Evolutionary conservation across 1,140 invertebrate species (phyloP), one percentile per base, ranked within the genome.

Genomic region (Caenorhabditis brenneri): DNA sequence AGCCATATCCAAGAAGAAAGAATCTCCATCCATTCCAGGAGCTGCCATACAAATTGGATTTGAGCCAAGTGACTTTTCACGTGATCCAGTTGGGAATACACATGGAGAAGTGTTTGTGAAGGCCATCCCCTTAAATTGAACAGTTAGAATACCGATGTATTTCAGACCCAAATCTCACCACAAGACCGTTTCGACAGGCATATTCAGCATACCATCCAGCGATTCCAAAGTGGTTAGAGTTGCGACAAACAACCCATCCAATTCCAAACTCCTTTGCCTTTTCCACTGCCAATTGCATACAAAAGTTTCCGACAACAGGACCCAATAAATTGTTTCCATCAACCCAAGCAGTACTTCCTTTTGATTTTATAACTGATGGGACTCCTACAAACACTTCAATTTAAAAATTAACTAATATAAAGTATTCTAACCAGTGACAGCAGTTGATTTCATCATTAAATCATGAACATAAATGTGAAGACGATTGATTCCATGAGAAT

Each of bases 61-160:
- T 0, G 96, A 97, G n/a, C 96, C 96, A 0, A 97, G 91, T 3
- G 84, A 88, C 69, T 91, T 94, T 89, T 94, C 91, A 91, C 94
- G 95, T 83, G 94, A 94, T 82, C 96, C 92, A 0, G 96, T 97
- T 0, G 96, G 96, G 0, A 94, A 94, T 91, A 96, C 93, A 48
- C 97, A 90, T 0, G 96, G 96, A 9, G 95, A 97, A 0, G 96
- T 96, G 89, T 98, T 98, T 1, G 96, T 97, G 89, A 96, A 96
- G 24, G 94, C 94, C 92, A 98, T 94, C 9, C 96, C 96, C 93
- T 93, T 86, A 89, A 88, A 80, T 15, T 29, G 7, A 36, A 81
- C n/a, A n/a, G n/a, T n/a, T n/a, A 51, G 10, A 33, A 27, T 36
- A 4, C 58, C 33, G 29, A 5, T 24, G 24, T 84, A 58, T 29